Evolutionary conservation across 2,113 vertebrate genomes (phyloP), one percentile per base, ranked within the genome.

Genomic region (Cepphus grylle): DNA sequence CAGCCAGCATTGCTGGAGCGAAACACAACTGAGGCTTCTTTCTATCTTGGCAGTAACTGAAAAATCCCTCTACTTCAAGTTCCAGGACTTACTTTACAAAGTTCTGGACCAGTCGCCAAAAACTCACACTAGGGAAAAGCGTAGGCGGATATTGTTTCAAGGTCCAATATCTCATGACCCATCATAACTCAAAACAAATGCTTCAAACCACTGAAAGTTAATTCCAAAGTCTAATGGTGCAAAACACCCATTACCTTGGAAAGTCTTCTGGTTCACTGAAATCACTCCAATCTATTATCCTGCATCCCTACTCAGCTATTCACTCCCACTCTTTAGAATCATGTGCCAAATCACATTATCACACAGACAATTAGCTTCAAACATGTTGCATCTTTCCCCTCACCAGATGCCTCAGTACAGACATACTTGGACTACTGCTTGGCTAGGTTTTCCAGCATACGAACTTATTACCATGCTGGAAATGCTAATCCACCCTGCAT

Each of bases 101-200:
- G 81, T 94, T 92, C 94, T 93, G 80, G 77, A 97, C 74, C 2
- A 93, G 81, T 87, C 34, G 77, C 93, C 91, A 98, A 97, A 94
- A 96, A 88, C 59, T 96, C 80, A 88, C 95, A 93, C 96, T 94
- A 95, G 95, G 94, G 97, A 90, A 88, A 93, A 94, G 93, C 11
- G 93, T 82, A 97, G 86, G 91, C 81, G 87, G 95, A 97, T 58
- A 93, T 85, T 96, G 83, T 94, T 94, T 97, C 97, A 90, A 96
- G 95, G 94, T 97, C 91, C 96, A 97, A 30, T 96, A 94, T 97
- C 96, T 96, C 93, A 88, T 97, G 96, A 97, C 96, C 88, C 58
- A 15, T 94, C 87, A 88, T 97, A 98, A 97, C 87, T 94, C 94
- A 97, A 97, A 97, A 88, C 82, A 97, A 98, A 95, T 96, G 95